A percentile compares a stretch with the other conserved stretches of the same genome.
These are phyloP conservation scores for Talpa occidentalis DNA, from an alignment of 2,113 vertebrate genomes.

Conservation along the genomic window DNA sequence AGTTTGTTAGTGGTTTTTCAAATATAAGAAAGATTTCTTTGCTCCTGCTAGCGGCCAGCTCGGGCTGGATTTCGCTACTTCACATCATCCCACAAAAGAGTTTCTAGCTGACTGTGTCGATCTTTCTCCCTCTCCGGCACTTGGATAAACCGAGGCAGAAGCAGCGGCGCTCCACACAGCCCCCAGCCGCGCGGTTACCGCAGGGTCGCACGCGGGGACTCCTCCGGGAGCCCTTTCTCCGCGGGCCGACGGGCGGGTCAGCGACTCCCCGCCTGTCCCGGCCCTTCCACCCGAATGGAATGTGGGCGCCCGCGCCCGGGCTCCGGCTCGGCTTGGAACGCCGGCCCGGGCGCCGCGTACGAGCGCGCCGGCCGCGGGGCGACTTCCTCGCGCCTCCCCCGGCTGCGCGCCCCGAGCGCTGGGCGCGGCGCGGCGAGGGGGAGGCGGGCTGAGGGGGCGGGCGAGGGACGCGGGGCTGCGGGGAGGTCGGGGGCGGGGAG, in stretches of 20 bases:
- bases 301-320: not conserved
- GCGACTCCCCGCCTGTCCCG: not conserved
- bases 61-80: not conserved
- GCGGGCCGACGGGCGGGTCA: not conserved
- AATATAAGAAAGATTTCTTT: not conserved
- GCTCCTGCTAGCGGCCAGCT: not conserved
- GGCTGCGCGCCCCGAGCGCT: not conserved
- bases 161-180: not conserved
- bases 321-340: not conserved
- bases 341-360: not conserved
- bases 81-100: not conserved
- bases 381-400: not conserved
- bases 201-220: not conserved
- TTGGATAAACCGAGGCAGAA: not conserved
- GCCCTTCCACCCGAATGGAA: not conserved
- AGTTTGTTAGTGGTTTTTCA: not conserved
- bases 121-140: not conserved
- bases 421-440: not conserved
- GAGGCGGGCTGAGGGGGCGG: slow-evolving; percentile 45
- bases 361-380: not conserved
- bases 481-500: slow-evolving; percentile 65
- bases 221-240: not conserved
- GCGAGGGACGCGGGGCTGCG: not conserved
- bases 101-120: not conserved
- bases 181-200: not conserved